Conservation (phyloP, 1,140 invertebrate genomes). For the Prorops nasuta region DNA sequence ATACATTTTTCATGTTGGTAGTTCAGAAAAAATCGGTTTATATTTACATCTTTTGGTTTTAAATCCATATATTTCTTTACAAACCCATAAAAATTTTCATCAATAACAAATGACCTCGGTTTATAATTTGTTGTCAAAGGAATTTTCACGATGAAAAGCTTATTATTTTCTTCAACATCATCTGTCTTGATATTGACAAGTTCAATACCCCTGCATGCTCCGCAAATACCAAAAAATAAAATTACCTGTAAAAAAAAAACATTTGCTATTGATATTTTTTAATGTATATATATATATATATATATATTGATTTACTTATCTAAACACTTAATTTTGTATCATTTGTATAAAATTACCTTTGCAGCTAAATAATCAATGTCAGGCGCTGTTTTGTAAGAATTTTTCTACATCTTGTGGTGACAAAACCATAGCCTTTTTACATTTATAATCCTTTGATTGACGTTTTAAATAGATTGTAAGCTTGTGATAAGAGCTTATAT, state of each 20-base stretch:
- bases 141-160: slow-evolving; percentile 11
- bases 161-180: slow-evolving; percentile 17
- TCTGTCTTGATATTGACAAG: slow-evolving; percentile 9
- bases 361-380: slow-evolving; percentile 16
- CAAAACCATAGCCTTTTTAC: slow-evolving; percentile 18
- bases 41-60: slow-evolving; percentile 10
- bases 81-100: slow-evolving; percentile 4
- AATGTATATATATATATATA: not conserved
- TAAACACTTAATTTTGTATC: not conserved
- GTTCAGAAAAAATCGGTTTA: slow-evolving; percentile 30
- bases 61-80: slow-evolving; percentile 18
- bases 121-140: slow-evolving; percentile 14
- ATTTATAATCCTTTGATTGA: slow-evolving; percentile 7
- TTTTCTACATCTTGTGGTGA: slow-evolving; percentile 8
- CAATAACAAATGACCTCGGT: slow-evolving; percentile 14
- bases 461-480: slow-evolving; percentile 13
- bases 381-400: slow-evolving; percentile 15
- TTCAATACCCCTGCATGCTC: slow-evolving; percentile 15
- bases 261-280: too few species aligned
- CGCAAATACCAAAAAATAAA: slow-evolving; percentile 19
- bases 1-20: too few species aligned
- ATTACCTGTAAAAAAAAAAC: slow-evolving; percentile 13
- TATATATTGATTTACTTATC: not conserved
- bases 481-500: slow-evolving; percentile 8
- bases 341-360: slow-evolving; percentile 13